Evolutionary conservation across 2,113 vertebrate species (phyloP), one percentile per base, ranked within the genome.

Genomic region (Cichladusa arquata): DNA sequence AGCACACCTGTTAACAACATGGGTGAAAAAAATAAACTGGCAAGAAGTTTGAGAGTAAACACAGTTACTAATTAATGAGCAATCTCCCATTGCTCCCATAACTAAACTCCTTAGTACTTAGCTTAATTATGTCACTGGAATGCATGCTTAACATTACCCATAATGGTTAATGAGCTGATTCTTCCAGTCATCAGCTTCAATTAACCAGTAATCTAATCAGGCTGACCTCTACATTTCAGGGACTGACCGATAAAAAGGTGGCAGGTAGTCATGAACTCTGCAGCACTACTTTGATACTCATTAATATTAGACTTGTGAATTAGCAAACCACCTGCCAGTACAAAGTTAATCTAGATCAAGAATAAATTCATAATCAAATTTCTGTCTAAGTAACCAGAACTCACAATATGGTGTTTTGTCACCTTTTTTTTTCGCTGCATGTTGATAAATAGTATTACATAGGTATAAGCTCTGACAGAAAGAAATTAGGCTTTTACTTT

Each of bases 141-240:
- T 81, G 79, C 44, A 50, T 29, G n/a, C 48, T 88, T 86, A 90
- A 89, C 64, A 26, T 89, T 78, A 48, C 31, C 72, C 57, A 58
- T 89, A 95, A 86, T 5, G 56, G 60, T 81, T 95, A 97, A 96
- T 90, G 93, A 96, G 54, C 88, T 86, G 74, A 57, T 86, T 92
- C 71, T 81, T 92, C 64, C 71, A 48, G 77, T 86, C 90, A 90
- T 84, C 79, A 94, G 44, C 67, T 81, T 50, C 72, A 65, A 78
- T 94, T 95, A 83, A 70, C 38, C 62, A 64, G 58, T 58, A 94
- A 90, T 76, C 50, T 42, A 80, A 85, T 90, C 44, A 82, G 47
- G 18, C 58, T 90, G 86, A 91, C 62, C 33, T 45, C 77, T 79
- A 24, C 19, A 38, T 91, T 92, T 71, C 28, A 65, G 25, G 17